Evolutionary conservation across 2,113 vertebrate species (phyloP).

Genomic region (Panthera tigris): DNA sequence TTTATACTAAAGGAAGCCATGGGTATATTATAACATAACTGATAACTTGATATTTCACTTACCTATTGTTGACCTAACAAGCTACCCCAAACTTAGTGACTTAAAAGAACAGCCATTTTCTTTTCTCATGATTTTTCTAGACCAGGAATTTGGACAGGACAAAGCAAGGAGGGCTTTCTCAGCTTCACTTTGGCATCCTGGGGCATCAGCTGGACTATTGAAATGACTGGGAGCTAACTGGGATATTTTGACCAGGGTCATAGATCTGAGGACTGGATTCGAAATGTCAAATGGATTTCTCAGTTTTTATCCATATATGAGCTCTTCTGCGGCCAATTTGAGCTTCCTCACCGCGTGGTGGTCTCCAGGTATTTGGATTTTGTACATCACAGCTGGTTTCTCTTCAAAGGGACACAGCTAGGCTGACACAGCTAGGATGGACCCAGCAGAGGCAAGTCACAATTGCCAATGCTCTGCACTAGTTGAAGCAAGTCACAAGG

Average conservation of each 20-base stretch:
- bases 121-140: background rate
- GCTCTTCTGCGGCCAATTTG: background rate
- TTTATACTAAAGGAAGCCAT: background rate
- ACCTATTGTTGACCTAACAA: background rate
- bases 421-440: too few relatives aligned
- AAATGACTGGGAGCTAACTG: background rate
- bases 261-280: background rate
- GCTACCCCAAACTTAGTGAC: background rate
- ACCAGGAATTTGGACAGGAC: background rate
- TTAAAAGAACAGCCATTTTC: background rate
- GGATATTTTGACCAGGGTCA: fast-evolving
- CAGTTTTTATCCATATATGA: too few relatives aligned
- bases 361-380: background rate
- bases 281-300: background rate
- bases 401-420: background rate
- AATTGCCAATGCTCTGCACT: background rate
- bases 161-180: background rate
- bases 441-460: too few relatives aligned
- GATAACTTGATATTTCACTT: background rate
- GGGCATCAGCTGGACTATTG: background rate
- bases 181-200: fast-evolving
- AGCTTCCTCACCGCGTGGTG: background rate
- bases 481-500: background rate
- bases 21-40: background rate
- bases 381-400: background rate